These are phyloP conservation scores for Crossocerus cetratus DNA, from an alignment of 2,888 invertebrate species.

Conservation along the genomic window DNA sequence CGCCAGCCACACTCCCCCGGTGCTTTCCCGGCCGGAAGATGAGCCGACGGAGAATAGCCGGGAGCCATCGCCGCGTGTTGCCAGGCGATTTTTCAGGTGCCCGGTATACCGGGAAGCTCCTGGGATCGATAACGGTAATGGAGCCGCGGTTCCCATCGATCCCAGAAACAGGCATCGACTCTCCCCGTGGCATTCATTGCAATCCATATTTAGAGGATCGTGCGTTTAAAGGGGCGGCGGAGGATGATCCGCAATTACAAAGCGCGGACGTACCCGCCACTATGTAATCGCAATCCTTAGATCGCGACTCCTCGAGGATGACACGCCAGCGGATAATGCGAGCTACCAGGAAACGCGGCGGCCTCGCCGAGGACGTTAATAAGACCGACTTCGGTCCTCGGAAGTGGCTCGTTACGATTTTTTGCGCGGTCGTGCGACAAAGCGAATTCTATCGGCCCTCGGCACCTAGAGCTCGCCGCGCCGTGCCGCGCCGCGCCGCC, in stretches of 20 bases:
- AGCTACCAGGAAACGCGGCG: neutral
- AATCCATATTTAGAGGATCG: constrained; percentile 12
- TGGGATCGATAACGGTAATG: constrained; percentile 3
- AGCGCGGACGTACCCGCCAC: constrained; percentile 19
- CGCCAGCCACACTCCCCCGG: neutral
- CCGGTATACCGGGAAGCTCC: neutral
- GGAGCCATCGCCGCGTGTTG: neutral
- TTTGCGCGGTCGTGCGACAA: constrained; percentile 40
- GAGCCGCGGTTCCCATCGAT: constrained; percentile 1
- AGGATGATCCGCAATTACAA: constrained; percentile 14
- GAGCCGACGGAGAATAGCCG: neutral
- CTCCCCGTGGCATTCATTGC: constrained; percentile 10
- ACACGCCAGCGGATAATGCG: constrained; percentile 7
- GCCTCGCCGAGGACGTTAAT: constrained; percentile 20
- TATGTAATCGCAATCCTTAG: neutral
- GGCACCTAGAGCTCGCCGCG: constrained; percentile 9
- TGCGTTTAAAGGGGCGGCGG: constrained; percentile 8
- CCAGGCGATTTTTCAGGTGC: neutral
- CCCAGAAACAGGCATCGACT: neutral
- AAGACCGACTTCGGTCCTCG: constrained; percentile 9
- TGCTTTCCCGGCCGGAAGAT: neutral
- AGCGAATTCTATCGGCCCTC: constrained; percentile 28
- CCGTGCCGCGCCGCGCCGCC: neutral
- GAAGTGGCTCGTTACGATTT: constrained; percentile 53
- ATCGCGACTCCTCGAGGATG: constrained; percentile 2